A percentile compares a stretch with the other conserved stretches of the same genome.
Conservation (phyloP, 2,797 vertebrate species). For the Allobates femoralis region DNA sequence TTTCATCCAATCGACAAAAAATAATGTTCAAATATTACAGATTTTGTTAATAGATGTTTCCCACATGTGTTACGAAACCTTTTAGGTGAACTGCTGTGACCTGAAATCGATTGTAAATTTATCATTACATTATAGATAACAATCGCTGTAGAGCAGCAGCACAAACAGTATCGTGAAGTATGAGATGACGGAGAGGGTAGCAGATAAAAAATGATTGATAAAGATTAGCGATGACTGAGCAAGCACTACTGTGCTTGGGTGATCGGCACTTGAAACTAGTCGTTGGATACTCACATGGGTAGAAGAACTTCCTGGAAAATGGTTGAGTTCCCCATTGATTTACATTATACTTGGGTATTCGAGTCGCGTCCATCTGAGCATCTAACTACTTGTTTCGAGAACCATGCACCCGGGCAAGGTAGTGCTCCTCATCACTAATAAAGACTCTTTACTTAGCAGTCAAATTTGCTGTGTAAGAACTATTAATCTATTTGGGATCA, state of each 20-base stretch:
- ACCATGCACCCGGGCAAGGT: too few species aligned
- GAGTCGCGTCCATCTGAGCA: too few species aligned
- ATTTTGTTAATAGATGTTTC: conserved; percentile 39
- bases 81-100: conserved; percentile 19
- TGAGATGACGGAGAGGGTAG: not conserved
- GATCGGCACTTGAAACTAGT: too few species aligned
- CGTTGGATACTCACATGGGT: too few species aligned
- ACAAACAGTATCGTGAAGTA: not conserved
- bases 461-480: not conserved
- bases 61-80: conserved; percentile 51
- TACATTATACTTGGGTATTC: too few species aligned
- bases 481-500: not conserved
- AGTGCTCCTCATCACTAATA: too few species aligned
- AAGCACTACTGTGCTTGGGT: too few species aligned
- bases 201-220: not conserved
- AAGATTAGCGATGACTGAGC: too few species aligned
- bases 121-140: conserved; percentile 36
- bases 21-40: conserved; percentile 29
- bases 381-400: too few species aligned
- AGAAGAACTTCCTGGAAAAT: too few species aligned
- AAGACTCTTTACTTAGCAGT: not conserved
- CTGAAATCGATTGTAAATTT: conserved; percentile 35
- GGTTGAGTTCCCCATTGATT: too few species aligned
- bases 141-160: not conserved
- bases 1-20: conserved; percentile 35